phyloP scores from a whole-genome alignment of 2,888 invertebrate genomes.

The Hydropsyche betteni region DNA sequence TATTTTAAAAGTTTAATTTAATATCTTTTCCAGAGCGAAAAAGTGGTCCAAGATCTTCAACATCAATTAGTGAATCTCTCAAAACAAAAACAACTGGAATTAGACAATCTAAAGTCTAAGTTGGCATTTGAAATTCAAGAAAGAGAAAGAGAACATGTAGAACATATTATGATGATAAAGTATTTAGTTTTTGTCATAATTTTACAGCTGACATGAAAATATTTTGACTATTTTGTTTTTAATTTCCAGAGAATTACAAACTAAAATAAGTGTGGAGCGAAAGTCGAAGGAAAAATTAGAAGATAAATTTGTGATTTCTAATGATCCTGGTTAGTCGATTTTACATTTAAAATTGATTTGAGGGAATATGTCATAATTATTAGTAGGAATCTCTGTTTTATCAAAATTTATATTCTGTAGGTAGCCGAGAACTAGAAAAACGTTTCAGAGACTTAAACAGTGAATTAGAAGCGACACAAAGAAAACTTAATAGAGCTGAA shows the following conservation, averaged over 20 bases:
- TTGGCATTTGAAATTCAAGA: constrained; percentile 82
- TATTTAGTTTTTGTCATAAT: constrained; percentile 54
- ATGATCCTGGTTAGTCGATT: constrained; percentile 56
- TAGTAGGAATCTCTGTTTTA: neutral
- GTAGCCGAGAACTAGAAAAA: constrained; percentile 62
- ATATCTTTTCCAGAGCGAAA: constrained; percentile 66
- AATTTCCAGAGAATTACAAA: constrained; percentile 75
- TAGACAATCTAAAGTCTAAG: constrained; percentile 76
- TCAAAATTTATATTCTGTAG: constrained; percentile 54
- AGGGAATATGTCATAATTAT: neutral
- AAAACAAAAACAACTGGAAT: constrained; percentile 67
- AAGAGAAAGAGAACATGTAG: constrained; percentile 80
- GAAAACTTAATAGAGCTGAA: constrained; percentile 73
- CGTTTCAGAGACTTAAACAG: constrained; percentile 67
- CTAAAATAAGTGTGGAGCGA: constrained; percentile 78
- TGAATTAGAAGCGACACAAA: constrained; percentile 72
- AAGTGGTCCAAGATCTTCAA: constrained; percentile 66
- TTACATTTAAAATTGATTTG: neutral
- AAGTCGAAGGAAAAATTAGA: constrained; percentile 79
- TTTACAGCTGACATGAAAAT: neutral
- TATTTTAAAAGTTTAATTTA: neutral
- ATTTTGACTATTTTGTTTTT: constrained; percentile 33
- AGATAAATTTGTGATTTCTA: constrained; percentile 60
- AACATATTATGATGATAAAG: constrained; percentile 80
- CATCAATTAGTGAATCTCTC: constrained; percentile 69